Base-by-base conservation (phyloP, 1,140 invertebrate genomes). In the Rhysida immarginata region DNA sequence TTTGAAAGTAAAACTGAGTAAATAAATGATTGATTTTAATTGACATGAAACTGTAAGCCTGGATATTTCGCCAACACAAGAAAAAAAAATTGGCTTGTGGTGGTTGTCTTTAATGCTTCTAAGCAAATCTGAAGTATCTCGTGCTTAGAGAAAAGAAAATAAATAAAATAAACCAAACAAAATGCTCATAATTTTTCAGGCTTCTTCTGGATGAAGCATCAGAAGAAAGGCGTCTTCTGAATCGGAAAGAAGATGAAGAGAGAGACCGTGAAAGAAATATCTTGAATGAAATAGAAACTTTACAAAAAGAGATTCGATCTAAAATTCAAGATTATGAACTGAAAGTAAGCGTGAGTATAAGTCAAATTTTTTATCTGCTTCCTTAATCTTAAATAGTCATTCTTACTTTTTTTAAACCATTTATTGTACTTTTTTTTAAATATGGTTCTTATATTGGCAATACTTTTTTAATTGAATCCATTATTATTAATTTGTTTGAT, bases 281-380 rank as follows among this genome's bases (percentile, higher is more conserved):
- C 56, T 69, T 88, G 13, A 75, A 77, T 18, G 85, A 91, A 75
- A 78, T 92, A 63, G 85, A 88, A 58, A 77, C 80, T 54, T 71
- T 91, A 55, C 84, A 89, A 68, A 80, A 77, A 64, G 84, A 90
- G 63, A 80, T 88, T 20, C 84, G 89, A 64, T 79, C 86, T 67
- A 85, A 84, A 3, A 81, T 85, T 66, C 80, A 85, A 60, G 81
- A 83, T 58, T 80, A 84, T 1, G 87, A 90, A 62, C 76, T 82
- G 56, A 81, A 85, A 24, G 83, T 83, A 58, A 79, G 29, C 58
- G 2, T 58, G n/a, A 41, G n/a, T 41, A 41, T 41, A n/a, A n/a
- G n/a, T n/a, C n/a, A n/a, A n/a, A n/a, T n/a, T n/a, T n/a, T n/a
- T n/a, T n/a, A n/a, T n/a, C n/a, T n/a, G n/a, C n/a, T n/a, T n/a